A percentile compares a stretch with the other conserved stretches of the same genome.
Conservation (phyloP, 2,113 vertebrate species). For the Caranx melampygus region DNA sequence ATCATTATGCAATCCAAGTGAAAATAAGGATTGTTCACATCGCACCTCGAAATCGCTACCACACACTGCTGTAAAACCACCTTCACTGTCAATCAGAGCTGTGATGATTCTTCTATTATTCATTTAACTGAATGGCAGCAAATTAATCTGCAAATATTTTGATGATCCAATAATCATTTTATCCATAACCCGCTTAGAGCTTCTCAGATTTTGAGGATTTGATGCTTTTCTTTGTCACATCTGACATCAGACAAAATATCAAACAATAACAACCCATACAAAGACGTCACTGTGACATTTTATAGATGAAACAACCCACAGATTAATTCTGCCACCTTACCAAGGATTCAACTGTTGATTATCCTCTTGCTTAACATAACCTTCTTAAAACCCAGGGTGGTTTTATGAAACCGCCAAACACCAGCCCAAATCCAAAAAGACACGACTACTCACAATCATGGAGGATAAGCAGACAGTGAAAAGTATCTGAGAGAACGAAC, state of each 20-base stretch:
- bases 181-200: background rate
- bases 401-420: background rate
- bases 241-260: background rate
- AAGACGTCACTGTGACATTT: background rate
- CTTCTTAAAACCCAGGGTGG: no score
- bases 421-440: background rate
- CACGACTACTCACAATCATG: background rate
- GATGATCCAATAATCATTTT: no score
- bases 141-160: background rate
- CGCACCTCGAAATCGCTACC: background rate
- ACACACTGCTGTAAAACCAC: background rate
- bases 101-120: no score
- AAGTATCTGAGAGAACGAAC: no score
- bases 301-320: background rate
- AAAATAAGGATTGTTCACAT: background rate
- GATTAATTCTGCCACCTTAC: background rate
- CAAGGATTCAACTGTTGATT: background rate
- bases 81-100: no score
- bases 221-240: background rate
- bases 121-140: no score
- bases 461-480: background rate
- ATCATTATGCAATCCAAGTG: background rate
- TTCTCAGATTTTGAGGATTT: background rate
- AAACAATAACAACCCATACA: background rate
- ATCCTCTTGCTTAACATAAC: background rate